These are phyloP conservation scores for Celastrina argiolus DNA, from an alignment of 2,888 invertebrate genomes.

Conservation along the genomic window DNA sequence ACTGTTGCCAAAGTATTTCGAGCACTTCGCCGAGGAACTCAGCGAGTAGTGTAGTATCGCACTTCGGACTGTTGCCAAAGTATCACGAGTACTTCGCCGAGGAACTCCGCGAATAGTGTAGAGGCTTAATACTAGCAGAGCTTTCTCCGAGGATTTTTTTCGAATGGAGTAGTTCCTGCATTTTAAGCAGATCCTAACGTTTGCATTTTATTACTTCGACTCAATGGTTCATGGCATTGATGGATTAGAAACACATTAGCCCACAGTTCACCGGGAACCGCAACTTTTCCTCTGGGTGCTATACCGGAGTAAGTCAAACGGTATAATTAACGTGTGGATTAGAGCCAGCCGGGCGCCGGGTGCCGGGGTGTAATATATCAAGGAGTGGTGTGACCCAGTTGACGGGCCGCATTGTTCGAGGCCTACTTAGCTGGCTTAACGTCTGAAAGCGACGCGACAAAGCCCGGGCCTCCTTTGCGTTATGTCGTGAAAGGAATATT, in stretches of 20 bases:
- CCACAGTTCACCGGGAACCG: not conserved
- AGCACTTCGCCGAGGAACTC: too few species aligned
- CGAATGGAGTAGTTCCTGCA: too few species aligned
- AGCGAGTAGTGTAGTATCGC: too few species aligned
- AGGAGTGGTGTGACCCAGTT: slow-evolving; percentile 40
- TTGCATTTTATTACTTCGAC: too few species aligned
- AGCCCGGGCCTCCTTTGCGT: slow-evolving; percentile 19
- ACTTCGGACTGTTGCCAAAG: too few species aligned
- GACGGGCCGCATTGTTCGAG: slow-evolving; percentile 36
- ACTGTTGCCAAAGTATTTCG: too few species aligned
- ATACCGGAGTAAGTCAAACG: not conserved
- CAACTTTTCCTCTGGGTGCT: not conserved
- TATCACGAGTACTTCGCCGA: too few species aligned
- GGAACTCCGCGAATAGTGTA: too few species aligned
- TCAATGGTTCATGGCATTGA: too few species aligned
- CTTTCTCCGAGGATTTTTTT: too few species aligned
- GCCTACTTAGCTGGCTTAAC: slow-evolving; percentile 37
- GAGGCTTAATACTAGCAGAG: too few species aligned
- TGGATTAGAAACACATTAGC: not conserved
- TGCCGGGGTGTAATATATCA: slow-evolving; percentile 28
- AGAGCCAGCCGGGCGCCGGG: not conserved
- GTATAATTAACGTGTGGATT: slow-evolving; percentile 16
- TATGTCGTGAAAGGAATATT: slow-evolving; percentile 24
- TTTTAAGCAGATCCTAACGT: too few species aligned
- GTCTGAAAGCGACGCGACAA: slow-evolving; percentile 24